phyloP scores from a whole-genome alignment of 2,888 invertebrate species.

The Idaea straminata region DNA sequence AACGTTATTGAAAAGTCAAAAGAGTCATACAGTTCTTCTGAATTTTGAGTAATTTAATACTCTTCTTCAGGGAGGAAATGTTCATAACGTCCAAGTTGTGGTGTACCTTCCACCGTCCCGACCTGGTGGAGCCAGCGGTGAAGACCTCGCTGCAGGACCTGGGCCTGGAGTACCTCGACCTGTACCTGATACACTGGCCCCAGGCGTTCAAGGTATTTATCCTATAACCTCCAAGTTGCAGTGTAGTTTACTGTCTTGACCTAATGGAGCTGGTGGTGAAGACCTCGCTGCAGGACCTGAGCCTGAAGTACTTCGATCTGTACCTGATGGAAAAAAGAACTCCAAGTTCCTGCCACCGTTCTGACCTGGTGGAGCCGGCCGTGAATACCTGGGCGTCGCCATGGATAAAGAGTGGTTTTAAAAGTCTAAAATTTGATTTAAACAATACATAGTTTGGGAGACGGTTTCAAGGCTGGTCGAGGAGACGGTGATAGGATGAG shows the following conservation, averaged over 20 bases:
- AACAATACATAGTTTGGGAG: no score
- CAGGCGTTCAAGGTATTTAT: constrained; percentile 85
- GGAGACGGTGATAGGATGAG: no score
- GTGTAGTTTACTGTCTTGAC: constrained; percentile 92
- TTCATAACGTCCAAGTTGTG: constrained; percentile 90
- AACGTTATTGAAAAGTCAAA: not conserved
- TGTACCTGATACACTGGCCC: constrained; percentile 97
- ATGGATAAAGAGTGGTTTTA: no score
- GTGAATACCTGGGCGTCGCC: constrained; percentile 83
- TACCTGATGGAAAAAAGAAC: no score
- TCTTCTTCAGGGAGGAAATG: constrained; percentile 78
- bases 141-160: constrained; percentile 85
- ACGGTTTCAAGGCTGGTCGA: no score
- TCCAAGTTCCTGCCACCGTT: constrained; percentile 92
- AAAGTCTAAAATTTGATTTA: no score
- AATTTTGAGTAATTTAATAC: not conserved
- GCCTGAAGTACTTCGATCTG: constrained; percentile 90
- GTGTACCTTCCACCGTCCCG: constrained; percentile 91
- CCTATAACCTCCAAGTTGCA: constrained; percentile 88
- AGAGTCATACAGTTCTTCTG: not conserved
- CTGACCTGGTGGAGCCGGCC: constrained; percentile 86
- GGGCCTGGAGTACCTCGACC: constrained; percentile 88
- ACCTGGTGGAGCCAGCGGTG: constrained; percentile 86
- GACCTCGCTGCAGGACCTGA: constrained; percentile 84
- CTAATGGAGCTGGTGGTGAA: constrained; percentile 85